Percentiles rank a stretch among this genome's conserved stretches.
Conservation (phyloP, 2,797 vertebrate genomes). For the Argya squamiceps region DNA sequence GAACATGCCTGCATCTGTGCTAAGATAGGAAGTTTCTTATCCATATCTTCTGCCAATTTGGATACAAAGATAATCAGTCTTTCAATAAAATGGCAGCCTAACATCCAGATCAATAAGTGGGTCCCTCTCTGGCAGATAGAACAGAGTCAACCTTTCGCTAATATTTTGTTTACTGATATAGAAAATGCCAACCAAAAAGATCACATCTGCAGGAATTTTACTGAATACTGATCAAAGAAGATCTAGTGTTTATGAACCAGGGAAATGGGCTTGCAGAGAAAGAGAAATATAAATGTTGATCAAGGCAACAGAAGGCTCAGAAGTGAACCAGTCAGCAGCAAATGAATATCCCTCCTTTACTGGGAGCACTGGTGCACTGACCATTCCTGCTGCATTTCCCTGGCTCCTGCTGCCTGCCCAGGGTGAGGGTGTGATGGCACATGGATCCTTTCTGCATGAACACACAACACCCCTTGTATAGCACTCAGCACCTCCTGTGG, state of each 20-base stretch:
- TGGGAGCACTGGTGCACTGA: neutral
- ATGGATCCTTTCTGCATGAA: neutral
- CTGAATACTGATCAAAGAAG: conserved; percentile 6
- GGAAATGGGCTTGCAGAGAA: neutral
- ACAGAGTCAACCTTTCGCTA: conserved; percentile 12
- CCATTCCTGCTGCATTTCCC: neutral
- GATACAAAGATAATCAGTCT: conserved; percentile 31
- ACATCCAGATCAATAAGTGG: neutral
- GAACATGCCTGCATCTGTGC: neutral
- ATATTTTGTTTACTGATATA: conserved; percentile 50
- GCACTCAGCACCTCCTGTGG: neutral
- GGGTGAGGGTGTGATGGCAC: neutral
- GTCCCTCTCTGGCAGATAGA: neutral
- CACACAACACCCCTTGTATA: fast-evolving
- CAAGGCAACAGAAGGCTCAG: neutral
- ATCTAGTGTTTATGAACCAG: neutral
- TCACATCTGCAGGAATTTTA: neutral
- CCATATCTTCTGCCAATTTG: conserved; percentile 3
- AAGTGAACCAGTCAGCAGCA: neutral
- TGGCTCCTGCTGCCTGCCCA: neutral
- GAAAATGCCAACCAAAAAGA: conserved; percentile 40
- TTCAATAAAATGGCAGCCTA: conserved; percentile 35
- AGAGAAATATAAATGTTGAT: neutral
- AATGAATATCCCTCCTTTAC: neutral
- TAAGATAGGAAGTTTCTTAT: conserved; percentile 3